A percentile compares a stretch with the other conserved stretches of the same genome.
Conservation (phyloP, 2,797 vertebrate genomes). For the Pampus argenteus region DNA sequence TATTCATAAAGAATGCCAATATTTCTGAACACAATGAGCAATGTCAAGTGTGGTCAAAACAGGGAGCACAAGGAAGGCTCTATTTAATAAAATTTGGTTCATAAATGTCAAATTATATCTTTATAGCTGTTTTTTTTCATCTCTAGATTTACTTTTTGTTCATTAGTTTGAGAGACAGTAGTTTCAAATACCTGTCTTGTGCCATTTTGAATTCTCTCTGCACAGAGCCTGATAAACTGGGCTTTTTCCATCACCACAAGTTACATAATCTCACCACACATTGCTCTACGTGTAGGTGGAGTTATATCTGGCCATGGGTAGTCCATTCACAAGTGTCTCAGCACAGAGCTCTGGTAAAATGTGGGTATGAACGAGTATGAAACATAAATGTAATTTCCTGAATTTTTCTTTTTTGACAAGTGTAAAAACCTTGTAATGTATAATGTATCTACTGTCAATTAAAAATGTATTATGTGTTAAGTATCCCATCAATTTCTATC, state of each 20-base stretch:
- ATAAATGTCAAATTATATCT: not conserved
- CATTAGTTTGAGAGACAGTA: not conserved
- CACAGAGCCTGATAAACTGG: slow-evolving; percentile 24
- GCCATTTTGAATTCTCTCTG: slow-evolving; percentile 9
- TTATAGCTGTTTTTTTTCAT: not conserved
- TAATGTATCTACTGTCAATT: not conserved
- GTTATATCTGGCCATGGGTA: slow-evolving; percentile 58
- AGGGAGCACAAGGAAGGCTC: not conserved
- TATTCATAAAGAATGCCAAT: slow-evolving; percentile 7
- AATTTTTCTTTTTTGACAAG: slow-evolving; percentile 21
- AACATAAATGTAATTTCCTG: not conserved
- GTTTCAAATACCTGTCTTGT: not conserved
- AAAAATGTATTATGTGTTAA: not conserved
- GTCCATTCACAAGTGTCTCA: slow-evolving; percentile 56
- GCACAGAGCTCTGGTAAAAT: not conserved
- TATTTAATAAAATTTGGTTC: slow-evolving; percentile 3
- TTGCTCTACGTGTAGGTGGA: slow-evolving; percentile 48
- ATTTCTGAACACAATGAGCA: not conserved
- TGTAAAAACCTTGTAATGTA: not conserved
- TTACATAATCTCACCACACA: slow-evolving; percentile 55
- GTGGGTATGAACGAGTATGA: not conserved
- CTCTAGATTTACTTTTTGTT: not conserved
- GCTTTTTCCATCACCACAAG: slow-evolving; percentile 26
- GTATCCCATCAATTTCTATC: not conserved
- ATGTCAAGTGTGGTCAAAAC: slow-evolving; percentile 24